Percentiles rank a stretch among this genome's conserved stretches.
Conservation (phyloP, 1,140 invertebrate genomes). For the Diprion similis region DNA sequence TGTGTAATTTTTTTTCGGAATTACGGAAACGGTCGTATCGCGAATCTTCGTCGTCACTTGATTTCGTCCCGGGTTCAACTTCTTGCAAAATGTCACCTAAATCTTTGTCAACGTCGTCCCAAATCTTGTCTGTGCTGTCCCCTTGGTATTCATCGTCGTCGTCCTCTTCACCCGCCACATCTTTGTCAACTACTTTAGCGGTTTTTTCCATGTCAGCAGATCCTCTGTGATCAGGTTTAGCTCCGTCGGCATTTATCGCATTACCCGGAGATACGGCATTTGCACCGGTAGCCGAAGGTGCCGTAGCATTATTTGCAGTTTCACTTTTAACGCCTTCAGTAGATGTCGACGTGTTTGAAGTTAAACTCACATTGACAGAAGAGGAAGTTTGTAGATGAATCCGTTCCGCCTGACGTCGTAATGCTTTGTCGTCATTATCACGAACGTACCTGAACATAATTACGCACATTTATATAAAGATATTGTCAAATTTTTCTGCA, state of each 20-base stretch:
- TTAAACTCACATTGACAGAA: slow-evolving; percentile 26
- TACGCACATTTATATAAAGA: background rate
- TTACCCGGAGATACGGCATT: slow-evolving; percentile 20
- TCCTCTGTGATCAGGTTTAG: slow-evolving; percentile 32
- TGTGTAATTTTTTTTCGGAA: slow-evolving; percentile 56
- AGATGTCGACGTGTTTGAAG: slow-evolving; percentile 33
- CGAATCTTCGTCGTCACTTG: slow-evolving; percentile 73
- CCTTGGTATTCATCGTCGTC: slow-evolving; percentile 65
- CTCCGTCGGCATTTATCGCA: slow-evolving; percentile 27
- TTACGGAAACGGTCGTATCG: slow-evolving; percentile 66
- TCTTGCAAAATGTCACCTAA: slow-evolving; percentile 72
- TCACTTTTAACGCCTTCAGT: slow-evolving; percentile 35
- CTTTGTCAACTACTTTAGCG: slow-evolving; percentile 33
- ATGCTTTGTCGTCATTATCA: slow-evolving; percentile 74
- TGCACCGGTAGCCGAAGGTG: slow-evolving; percentile 22
- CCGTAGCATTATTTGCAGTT: slow-evolving; percentile 24
- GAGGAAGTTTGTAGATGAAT: slow-evolving; percentile 64
- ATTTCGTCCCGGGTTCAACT: slow-evolving; percentile 68
- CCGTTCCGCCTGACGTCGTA: slow-evolving; percentile 71
- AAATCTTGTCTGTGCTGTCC: slow-evolving; percentile 69
- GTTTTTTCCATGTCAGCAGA: slow-evolving; percentile 24
- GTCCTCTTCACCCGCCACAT: slow-evolving; percentile 53
- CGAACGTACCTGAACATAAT: slow-evolving; percentile 65
- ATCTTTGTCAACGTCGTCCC: slow-evolving; percentile 80
- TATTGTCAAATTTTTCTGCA: background rate